Base-by-base conservation (phyloP, 2,797 vertebrate species). In the Ctenosaura bakeri region DNA sequence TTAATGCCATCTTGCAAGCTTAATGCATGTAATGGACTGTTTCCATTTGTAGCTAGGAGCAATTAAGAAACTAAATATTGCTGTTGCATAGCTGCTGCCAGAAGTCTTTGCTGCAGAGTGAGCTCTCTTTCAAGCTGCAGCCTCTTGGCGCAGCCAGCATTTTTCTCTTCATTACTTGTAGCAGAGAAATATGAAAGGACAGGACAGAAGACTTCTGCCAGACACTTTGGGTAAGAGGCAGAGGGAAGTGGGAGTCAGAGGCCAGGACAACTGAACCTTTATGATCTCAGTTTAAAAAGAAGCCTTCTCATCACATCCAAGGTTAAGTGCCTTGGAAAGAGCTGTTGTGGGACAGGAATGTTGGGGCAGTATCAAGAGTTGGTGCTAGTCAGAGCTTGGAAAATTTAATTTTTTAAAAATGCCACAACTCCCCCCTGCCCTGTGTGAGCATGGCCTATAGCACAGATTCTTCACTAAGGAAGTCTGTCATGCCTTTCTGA, bases 21-120 rank as follows among this genome's bases (percentile, higher is more conserved):
- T 87, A 87, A 90, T 90, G 71, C 14, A 69, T 76, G 62, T 77
- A 87, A 66, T 83, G 85, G 69, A 56, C 83, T 69, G 78, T 38
- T 87, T 90, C 78, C 69, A 83, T 64, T 87, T 77, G 79, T 52
- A 87, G 59, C 79, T 50, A 14, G 24, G 77, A 85, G 71, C 79
- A 83, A 87, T 90, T 87, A 90, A 86, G 22, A 59, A 82, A 66
- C 85, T 22, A 76, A 90, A 83, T 32, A 66, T 14, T 22, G 18
- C 32, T 62, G 79, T 66, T 54, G 69, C n/a, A 16, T n/a, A 86
- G 78, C 66, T 82, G 64, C 85, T 24, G 46, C 79, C 16, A n/a
- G 85, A 87, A 90, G 71, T 46, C 24, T 77, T 83, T 77, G 79
- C 18, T 29, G 46, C 0, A 4, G 32, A 50, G 22, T 76, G 29